phyloP scores from a whole-genome alignment of 1,140 invertebrate species.

The Nasonia vitripennis region DNA sequence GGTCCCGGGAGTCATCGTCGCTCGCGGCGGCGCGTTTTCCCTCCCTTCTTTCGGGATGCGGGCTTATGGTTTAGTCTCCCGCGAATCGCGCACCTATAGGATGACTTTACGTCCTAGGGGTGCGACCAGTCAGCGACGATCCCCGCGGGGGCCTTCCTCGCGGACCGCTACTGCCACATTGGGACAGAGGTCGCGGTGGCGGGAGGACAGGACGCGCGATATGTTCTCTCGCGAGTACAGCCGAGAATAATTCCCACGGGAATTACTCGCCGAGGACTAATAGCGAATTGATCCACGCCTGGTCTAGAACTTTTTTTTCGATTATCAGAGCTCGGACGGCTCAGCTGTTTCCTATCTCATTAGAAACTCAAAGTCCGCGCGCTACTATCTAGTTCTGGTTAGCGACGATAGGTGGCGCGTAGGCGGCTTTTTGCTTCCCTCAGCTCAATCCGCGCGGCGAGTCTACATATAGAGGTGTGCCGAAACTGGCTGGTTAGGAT shows the following conservation, averaged over 20 bases:
- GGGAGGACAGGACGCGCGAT: slow-evolving; percentile 35
- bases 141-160: slow-evolving; percentile 46
- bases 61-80: neutral
- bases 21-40: neutral
- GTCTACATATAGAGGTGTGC: too few species aligned
- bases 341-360: too few species aligned
- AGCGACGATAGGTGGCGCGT: too few species aligned
- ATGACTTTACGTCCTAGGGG: slow-evolving; percentile 59
- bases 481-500: too few species aligned
- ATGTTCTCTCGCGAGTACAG: slow-evolving; percentile 4
- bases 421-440: too few species aligned
- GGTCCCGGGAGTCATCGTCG: slow-evolving; percentile 28
- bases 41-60: neutral
- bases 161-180: slow-evolving; percentile 58
- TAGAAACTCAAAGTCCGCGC: too few species aligned
- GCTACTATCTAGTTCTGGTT: too few species aligned
- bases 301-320: slow-evolving; percentile 6
- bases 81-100: neutral
- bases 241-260: slow-evolving; percentile 69
- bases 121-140: slow-evolving; percentile 61
- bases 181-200: neutral
- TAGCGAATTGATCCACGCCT: slow-evolving; percentile 54
- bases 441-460: too few species aligned
- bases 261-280: slow-evolving; percentile 70
- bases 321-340: neutral